Base-by-base conservation (phyloP, 2,797 vertebrate species). In the Schizopygopsis malacanthus region DNA sequence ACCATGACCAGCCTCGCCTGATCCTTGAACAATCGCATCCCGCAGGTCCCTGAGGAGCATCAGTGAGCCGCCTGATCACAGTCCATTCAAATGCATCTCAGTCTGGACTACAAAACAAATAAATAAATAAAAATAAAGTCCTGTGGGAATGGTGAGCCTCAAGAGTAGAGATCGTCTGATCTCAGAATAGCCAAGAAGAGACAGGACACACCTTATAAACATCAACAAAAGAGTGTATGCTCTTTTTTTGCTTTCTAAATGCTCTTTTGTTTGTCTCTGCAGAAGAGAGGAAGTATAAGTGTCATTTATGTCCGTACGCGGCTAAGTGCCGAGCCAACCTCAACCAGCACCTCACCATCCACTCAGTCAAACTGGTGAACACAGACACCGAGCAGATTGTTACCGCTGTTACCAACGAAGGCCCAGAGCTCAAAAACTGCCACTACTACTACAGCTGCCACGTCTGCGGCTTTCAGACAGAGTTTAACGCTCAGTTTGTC, bases 231-330 rank as follows among this genome's bases (percentile, higher is more conserved):
- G 56, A 13, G 12, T 47, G 1, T 63, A 25, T 41, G 39, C 33
- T 83, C 18, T 45, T 22, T 76, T n/a, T 61, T 69, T 81, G 52
- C 76, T 76, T 75, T 76, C 67, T 81, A 69, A 50, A 25, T 65
- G 80, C 39, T 45, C 12, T 50, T 90, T 83, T 91, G 73, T 92
- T 79, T 92, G 90, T 88, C 85, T 81, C 92, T 92, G 82, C 96
- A 99, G 98, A 99, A 87, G 98, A 99, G 94, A 96, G 98, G 96
- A 99, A 98, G 93, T 99, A 99, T 95, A 99, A 98, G 95, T 99
- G 98, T 96, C 98, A 99, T 94, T 95, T 99, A 96, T 99, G 98
- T 97, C 97, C 98, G 89, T 99, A 99, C 41, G 97, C 98, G 93
- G 98, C 98, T 93, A 99, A 99, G 96, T 99, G 98, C 95, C 96